phyloP scores from a whole-genome alignment of 2,113 vertebrate species.

The Misgurnus anguillicaudatus region DNA sequence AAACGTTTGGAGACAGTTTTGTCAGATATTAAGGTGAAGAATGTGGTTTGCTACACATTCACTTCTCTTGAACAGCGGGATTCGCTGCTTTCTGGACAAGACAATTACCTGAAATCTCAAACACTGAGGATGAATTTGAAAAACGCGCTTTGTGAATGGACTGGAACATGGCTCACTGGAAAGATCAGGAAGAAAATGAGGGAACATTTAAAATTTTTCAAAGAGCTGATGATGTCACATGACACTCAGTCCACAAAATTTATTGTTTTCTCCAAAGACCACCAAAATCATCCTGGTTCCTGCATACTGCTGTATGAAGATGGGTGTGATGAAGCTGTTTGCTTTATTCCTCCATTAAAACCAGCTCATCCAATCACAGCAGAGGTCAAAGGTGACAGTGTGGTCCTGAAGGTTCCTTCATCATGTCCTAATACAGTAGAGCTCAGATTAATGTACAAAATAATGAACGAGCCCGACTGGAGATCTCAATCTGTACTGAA shows the following conservation, averaged over 20 bases:
- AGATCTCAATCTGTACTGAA: background rate
- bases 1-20: background rate
- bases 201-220: background rate
- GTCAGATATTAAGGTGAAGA: background rate
- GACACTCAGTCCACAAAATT: background rate
- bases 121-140: background rate
- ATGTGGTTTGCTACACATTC: background rate
- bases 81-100: background rate
- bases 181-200: background rate
- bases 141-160: background rate
- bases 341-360: too few relatives aligned
- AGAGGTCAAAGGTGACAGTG: background rate
- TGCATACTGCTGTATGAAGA: too few relatives aligned
- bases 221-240: background rate
- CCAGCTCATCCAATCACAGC: background rate
- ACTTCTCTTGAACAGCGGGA: background rate
- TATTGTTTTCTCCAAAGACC: background rate
- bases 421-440: background rate
- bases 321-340: too few relatives aligned
- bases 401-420: background rate
- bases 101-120: background rate
- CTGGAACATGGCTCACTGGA: background rate
- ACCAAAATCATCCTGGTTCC: background rate
- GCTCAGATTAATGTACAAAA: slow-evolving; percentile 25
- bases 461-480: slow-evolving; percentile 7